A percentile compares a stretch with the other conserved stretches of the same genome.
Evolutionary conservation across 2,797 vertebrate genomes (phyloP).

Genomic region (Rallus crepitans): DNA sequence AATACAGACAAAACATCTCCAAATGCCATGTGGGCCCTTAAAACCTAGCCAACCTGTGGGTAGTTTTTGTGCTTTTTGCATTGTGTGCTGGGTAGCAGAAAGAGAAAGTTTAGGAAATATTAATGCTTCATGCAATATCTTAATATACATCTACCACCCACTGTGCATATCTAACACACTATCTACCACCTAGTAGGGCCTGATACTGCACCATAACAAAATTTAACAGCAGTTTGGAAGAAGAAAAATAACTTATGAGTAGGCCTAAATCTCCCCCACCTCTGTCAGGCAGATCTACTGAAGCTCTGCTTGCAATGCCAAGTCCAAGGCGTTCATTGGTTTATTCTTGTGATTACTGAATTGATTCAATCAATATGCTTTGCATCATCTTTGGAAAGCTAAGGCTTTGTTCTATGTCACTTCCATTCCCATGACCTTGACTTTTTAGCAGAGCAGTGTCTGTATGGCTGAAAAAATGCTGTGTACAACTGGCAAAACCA

Average conservation of each 20-base stretch:
- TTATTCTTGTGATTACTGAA: not conserved
- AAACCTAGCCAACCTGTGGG: not conserved
- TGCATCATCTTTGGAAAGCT: not conserved
- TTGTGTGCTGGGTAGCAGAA: not conserved
- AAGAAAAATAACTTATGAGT: conserved; percentile 5
- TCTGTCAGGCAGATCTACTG: not conserved
- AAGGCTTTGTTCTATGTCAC: not conserved
- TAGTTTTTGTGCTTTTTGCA: not conserved
- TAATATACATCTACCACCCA: conserved; percentile 62
- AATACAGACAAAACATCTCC: not conserved
- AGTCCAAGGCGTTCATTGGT: not conserved
- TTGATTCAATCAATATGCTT: not conserved
- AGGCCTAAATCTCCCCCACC: not conserved
- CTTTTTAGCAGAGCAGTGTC: not conserved
- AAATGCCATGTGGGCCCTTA: not conserved
- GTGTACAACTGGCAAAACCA: not conserved
- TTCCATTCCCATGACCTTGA: not conserved
- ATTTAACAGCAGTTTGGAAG: not conserved
- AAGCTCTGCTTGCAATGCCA: not conserved
- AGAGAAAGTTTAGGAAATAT: conserved; percentile 53
- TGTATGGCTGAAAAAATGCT: not conserved
- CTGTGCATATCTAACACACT: conserved; percentile 50
- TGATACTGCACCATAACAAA: conserved; percentile 45
- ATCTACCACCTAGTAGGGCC: conserved; percentile 43
- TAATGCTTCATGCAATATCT: conserved; percentile 48